These are phyloP conservation scores for Anthopleura xanthogrammica DNA, from an alignment of 92 coral and sea anemone species.

Conservation along the genomic window DNA sequence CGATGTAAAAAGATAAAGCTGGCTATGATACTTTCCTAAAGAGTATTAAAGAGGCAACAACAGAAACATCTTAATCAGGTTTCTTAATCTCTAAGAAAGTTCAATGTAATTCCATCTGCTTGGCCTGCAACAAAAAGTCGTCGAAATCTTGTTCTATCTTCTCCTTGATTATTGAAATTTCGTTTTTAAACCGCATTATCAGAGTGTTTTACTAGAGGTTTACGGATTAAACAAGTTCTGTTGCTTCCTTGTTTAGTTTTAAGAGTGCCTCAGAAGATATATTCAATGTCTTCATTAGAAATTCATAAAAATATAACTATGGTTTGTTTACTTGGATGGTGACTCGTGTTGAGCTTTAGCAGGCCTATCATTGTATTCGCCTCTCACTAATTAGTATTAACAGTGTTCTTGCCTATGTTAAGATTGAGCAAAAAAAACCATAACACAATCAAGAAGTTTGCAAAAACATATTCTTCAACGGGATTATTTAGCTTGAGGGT, in stretches of 20 bases:
- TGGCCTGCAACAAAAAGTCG: not conserved
- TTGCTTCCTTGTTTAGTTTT: not conserved
- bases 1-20: not conserved
- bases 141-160: not conserved
- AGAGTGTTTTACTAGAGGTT: slow-evolving; percentile 1
- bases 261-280: not conserved
- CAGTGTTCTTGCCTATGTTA: not conserved
- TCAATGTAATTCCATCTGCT: not conserved
- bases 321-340: slow-evolving; percentile 3
- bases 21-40: slow-evolving; percentile 3
- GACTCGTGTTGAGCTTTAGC: not conserved
- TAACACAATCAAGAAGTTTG: not conserved
- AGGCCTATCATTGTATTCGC: not conserved
- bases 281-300: not conserved
- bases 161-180: not conserved
- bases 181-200: not conserved
- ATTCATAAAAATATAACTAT: not conserved
- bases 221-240: not conserved
- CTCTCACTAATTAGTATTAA: not conserved
- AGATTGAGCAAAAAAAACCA: not conserved
- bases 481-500: slow-evolving; percentile 19
- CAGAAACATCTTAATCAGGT: not conserved
- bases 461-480: not conserved
- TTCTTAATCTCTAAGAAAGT: not conserved
- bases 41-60: not conserved